These are phyloP conservation scores for Cyanocitta stelleri DNA, from an alignment of 2,113 vertebrate species.

Conservation along the genomic window DNA sequence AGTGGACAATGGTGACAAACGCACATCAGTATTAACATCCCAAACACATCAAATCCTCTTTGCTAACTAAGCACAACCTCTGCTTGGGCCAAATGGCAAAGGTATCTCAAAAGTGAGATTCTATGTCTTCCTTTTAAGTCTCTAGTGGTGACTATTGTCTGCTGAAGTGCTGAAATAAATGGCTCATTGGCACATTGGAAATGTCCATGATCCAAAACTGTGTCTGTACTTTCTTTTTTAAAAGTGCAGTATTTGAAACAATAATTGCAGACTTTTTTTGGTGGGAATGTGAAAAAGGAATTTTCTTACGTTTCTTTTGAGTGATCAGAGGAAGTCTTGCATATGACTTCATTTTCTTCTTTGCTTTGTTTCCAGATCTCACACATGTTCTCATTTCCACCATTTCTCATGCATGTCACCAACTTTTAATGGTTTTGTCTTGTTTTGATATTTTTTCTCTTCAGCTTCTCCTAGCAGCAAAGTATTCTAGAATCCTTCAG, in stretches of 20 bases:
- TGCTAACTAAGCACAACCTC: fast-evolving
- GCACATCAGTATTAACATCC: neutral
- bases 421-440: neutral
- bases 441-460: neutral
- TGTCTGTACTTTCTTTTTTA: neutral
- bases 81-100: neutral
- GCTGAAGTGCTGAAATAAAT: neutral
- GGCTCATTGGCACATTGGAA: neutral
- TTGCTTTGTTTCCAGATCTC: neutral
- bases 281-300: neutral
- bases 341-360: neutral
- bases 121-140: neutral
- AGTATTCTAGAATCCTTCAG: slow-evolving; percentile 17
- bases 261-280: neutral
- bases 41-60: neutral
- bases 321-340: neutral
- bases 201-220: neutral
- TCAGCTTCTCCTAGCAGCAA: neutral
- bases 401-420: neutral
- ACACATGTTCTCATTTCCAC: neutral
- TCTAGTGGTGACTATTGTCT: neutral
- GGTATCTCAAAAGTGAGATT: neutral
- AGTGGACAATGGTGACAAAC: neutral
- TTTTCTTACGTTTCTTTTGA: neutral
- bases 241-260: neutral